Conservation (phyloP, 1,140 invertebrate genomes). For the Pogonomyrmex californicus region DNA sequence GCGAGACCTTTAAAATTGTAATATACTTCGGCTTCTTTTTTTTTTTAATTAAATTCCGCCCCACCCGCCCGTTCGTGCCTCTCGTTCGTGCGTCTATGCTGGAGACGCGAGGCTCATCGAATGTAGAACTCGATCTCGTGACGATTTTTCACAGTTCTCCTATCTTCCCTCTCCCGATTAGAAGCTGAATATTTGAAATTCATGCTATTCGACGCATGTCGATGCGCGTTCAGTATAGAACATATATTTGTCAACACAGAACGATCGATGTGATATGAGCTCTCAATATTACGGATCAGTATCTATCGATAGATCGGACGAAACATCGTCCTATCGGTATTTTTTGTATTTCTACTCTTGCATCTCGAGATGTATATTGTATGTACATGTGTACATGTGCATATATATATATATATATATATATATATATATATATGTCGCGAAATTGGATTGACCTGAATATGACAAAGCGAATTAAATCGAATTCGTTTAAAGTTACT, state of each 20-base stretch:
- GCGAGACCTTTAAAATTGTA: constrained; percentile 72
- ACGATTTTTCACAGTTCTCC: constrained; percentile 29
- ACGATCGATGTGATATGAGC: constrained; percentile 45
- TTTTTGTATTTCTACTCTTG: constrained; percentile 41
- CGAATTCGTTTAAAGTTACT: constrained; percentile 37
- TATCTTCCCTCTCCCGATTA: constrained; percentile 30
- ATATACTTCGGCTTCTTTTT: constrained; percentile 66
- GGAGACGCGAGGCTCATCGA: constrained; percentile 34
- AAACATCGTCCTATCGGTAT: constrained; percentile 20
- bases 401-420: background rate
- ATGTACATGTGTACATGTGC: too few species aligned
- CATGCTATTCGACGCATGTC: constrained; percentile 39
- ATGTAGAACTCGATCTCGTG: constrained; percentile 23
- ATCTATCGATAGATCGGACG: constrained; percentile 40
- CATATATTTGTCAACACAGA: constrained; percentile 35
- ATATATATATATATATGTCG: constrained; percentile 46
- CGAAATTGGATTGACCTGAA: constrained; percentile 55
- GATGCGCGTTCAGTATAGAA: constrained; percentile 28
- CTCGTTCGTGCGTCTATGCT: constrained; percentile 38
- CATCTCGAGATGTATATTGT: constrained; percentile 41
- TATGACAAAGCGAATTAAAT: constrained; percentile 61
- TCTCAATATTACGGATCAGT: constrained; percentile 50
- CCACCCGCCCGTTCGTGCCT: constrained; percentile 46
- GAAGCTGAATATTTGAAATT: constrained; percentile 47
- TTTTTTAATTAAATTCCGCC: constrained; percentile 74